Conservation (phyloP, 2,113 vertebrate genomes). For the Micronycteris hirsuta region DNA sequence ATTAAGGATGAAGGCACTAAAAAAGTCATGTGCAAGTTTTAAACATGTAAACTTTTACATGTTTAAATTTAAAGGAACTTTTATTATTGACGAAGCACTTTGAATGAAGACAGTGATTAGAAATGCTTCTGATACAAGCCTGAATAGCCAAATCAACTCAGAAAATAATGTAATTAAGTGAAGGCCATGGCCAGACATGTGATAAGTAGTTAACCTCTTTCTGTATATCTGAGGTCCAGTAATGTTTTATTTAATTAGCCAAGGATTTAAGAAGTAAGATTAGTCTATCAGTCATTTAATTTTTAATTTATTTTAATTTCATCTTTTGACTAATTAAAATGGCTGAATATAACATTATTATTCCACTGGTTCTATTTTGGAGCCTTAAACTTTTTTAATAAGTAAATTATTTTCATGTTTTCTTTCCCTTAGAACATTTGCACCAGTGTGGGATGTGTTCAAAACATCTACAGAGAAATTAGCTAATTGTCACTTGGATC, state of each 20-base stretch:
- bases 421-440: conserved; percentile 89
- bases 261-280: background rate
- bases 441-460: conserved; percentile 97
- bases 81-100: background rate
- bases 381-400: conserved; percentile 8
- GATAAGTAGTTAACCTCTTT: background rate
- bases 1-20: background rate
- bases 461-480: conserved; percentile 96
- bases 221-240: background rate
- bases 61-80: conserved; percentile 35
- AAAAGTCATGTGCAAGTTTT: background rate
- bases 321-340: conserved; percentile 27
- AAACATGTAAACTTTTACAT: background rate
- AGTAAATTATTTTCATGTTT: conserved; percentile 28
- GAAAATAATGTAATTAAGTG: background rate
- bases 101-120: background rate
- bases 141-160: background rate
- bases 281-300: background rate
- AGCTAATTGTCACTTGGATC: conserved; percentile 94
- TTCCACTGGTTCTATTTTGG: conserved; percentile 1
- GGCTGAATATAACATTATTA: background rate
- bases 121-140: conserved; percentile 4
- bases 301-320: conserved; percentile 31
- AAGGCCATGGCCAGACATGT: background rate
- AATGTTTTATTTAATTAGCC: background rate